Evolutionary conservation across 2,113 vertebrate species (phyloP), one percentile per base, ranked within the genome.

Genomic region (Callionymus lyra): DNA sequence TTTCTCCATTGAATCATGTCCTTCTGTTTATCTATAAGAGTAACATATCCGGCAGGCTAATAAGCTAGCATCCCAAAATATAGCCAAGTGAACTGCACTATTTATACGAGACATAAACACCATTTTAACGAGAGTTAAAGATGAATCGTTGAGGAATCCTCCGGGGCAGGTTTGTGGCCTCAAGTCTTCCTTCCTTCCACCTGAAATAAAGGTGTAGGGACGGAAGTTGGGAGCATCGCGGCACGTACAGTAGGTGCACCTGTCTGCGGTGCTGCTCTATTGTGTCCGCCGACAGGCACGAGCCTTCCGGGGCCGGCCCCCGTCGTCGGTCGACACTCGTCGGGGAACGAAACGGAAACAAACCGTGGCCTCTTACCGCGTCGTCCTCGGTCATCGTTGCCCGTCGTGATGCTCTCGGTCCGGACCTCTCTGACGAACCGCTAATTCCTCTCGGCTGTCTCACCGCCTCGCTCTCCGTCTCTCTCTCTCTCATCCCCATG

Each of bases 241-340:
- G 63, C 76, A 71, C 74, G 76, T 82, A 60, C 70, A 53, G 51
- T 72, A 82, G 77, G 70, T 80, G 75, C 77, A 82, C 80, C 77
- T 82, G 77, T 78, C 80, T 76, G 74, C 80, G 74, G 77, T 52
- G 68, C 63, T 44, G 56, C 58, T 60, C 65, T 41, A 66, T 78
- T 78, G 72, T 80, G 53, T 63, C 57, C 55, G 34, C 57, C 55
- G 34, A 62, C 59, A 38, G 41, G 58, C 51, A 77, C n/a, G 49
- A 70, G 66, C 59, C 65, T 41, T 44, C 40, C 21, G 43, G 21
- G 16, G 15, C 46, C 44, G 59, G 49, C 35, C 52, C 35, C 52
- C 35, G 58, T 47, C 44, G 50, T 4, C 39, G 47, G 31, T n/a
- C n/a, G n/a, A n/a, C n/a, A n/a, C n/a, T n/a, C 3, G 44, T 41